A percentile compares a stretch with the other conserved stretches of the same genome.
These are phyloP conservation scores for Triplophysa dalaica DNA, from an alignment of 2,113 vertebrate genomes.

Conservation along the genomic window DNA sequence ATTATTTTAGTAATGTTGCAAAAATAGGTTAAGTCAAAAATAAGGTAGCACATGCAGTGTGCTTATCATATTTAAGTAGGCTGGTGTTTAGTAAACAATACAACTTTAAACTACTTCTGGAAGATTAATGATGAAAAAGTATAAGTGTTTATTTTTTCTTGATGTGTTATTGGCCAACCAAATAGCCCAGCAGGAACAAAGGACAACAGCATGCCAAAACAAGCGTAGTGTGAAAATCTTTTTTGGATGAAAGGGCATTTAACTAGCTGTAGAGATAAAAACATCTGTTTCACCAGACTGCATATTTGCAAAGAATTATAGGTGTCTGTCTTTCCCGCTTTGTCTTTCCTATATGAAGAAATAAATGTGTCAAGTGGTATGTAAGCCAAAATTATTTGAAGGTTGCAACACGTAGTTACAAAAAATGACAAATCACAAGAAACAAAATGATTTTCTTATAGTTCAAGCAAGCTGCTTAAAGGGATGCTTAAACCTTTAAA, in stretches of 20 bases:
- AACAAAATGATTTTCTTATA: constrained; percentile 1
- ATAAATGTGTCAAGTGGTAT: not conserved
- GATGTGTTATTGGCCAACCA: not conserved
- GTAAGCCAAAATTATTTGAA: not conserved
- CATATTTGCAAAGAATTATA: not conserved
- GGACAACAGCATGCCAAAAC: not conserved
- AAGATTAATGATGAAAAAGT: no score
- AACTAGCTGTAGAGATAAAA: not conserved
- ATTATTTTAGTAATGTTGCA: not conserved
- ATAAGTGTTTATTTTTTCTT: no score
- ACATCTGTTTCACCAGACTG: not conserved
- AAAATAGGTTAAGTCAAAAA: constrained; percentile 1
- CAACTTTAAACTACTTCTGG: no score
- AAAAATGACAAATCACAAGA: not conserved
- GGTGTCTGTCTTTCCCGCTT: not conserved
- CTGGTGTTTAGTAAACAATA: not conserved
- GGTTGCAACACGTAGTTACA: not conserved
- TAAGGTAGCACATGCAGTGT: constrained; percentile 29
- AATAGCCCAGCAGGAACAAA: not conserved
- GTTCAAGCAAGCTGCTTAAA: not conserved
- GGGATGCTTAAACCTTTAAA: not conserved
- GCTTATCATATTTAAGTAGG: constrained; percentile 25
- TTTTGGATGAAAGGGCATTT: not conserved
- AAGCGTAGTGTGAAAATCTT: not conserved
- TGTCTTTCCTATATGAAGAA: not conserved